Evolutionary conservation across 2,113 vertebrate genomes (phyloP).

Genomic region (Pelobates fuscus): DNA sequence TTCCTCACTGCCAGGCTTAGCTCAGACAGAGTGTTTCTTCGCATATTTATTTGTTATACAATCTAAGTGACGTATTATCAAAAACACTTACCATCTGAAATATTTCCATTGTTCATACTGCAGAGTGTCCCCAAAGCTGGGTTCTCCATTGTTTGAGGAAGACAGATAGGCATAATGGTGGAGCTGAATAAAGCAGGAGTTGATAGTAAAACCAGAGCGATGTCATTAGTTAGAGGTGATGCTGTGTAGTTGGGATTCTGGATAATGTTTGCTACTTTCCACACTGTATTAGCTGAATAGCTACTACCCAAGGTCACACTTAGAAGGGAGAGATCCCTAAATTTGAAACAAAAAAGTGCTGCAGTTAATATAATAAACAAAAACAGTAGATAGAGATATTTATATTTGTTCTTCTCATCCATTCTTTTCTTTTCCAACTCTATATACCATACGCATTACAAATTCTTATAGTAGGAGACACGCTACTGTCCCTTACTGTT

Average conservation of each 20-base stretch:
- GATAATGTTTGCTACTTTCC: not conserved
- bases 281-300: not conserved
- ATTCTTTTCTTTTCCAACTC: no score
- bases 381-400: no score
- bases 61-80: no score
- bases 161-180: conserved; percentile 19
- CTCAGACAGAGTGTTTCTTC: no score
- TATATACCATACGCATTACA: no score
- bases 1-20: no score
- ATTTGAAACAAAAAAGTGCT: not conserved
- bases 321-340: conserved; percentile 11
- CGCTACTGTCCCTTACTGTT: no score
- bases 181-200: conserved; percentile 6
- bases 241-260: conserved; percentile 18
- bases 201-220: conserved; percentile 39
- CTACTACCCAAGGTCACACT: not conserved
- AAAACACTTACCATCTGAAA: not conserved
- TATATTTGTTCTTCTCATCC: no score
- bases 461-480: no score
- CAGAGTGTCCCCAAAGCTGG: not conserved
- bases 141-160: not conserved
- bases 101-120: not conserved
- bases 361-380: no score
- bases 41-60: no score
- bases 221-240: not conserved